Evolutionary conservation across 1,140 invertebrate genomes (phyloP).

Genomic region (Papilio xuthus): DNA sequence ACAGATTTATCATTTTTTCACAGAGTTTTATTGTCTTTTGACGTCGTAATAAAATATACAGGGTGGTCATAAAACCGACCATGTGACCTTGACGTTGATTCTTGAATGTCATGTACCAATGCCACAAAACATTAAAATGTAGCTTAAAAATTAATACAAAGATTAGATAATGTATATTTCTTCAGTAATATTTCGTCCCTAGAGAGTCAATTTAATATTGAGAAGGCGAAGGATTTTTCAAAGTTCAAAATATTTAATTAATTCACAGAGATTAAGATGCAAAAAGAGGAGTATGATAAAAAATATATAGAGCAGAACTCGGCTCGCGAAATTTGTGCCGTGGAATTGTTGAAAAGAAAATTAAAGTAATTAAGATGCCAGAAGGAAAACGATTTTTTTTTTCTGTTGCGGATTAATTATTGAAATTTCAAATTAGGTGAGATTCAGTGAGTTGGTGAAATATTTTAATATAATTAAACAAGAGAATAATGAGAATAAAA

Average conservation of each 20-base stretch:
- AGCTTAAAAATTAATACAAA: neutral
- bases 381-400: constrained; percentile 35
- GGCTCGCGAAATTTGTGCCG: constrained; percentile 45
- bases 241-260: constrained; percentile 50
- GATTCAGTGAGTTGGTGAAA: constrained; percentile 9
- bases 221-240: constrained; percentile 26
- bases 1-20: neutral
- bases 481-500: neutral
- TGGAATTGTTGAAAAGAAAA: constrained; percentile 47
- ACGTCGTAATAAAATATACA: neutral
- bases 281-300: constrained; percentile 43
- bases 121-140: neutral
- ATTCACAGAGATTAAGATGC: constrained; percentile 48
- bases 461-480: neutral
- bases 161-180: constrained; percentile 16
- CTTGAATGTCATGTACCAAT: too few species aligned
- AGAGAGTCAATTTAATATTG: constrained; percentile 26
- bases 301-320: constrained; percentile 42
- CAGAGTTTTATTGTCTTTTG: neutral
- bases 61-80: too few species aligned
- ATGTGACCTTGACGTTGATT: too few species aligned
- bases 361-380: constrained; percentile 51
- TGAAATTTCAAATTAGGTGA: constrained; percentile 17
- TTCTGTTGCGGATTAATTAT: constrained; percentile 21
- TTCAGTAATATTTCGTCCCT: constrained; percentile 34